Percentiles rank a stretch among this genome's conserved stretches.
Evolutionary conservation across 2,888 invertebrate species (phyloP).

Genomic region (Macaria notata): DNA sequence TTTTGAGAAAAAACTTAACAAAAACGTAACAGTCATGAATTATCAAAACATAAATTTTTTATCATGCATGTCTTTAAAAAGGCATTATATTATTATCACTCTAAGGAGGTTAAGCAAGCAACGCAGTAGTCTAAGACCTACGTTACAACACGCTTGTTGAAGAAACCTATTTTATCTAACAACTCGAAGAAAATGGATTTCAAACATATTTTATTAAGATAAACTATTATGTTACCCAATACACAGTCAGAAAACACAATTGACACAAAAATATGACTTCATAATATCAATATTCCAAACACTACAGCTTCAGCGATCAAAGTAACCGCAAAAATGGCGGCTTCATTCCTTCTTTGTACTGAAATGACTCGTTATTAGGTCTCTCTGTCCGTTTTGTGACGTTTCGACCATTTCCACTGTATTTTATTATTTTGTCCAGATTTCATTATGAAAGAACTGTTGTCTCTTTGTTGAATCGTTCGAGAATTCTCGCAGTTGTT

Average conservation of each 20-base stretch:
- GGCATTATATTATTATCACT: too few species aligned
- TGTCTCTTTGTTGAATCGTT: constrained; percentile 15
- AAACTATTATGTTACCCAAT: neutral
- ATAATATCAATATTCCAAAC: constrained; percentile 1
- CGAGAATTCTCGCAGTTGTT: constrained; percentile 12
- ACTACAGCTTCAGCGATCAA: too few species aligned
- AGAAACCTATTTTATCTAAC: too few species aligned
- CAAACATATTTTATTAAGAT: neutral
- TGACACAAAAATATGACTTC: constrained; percentile 9
- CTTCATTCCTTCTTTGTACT: constrained; percentile 19
- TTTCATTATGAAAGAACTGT: constrained; percentile 18
- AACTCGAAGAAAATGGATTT: too few species aligned
- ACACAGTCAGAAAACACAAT: constrained; percentile 1
- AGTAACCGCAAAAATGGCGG: constrained; percentile 6
- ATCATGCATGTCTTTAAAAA: too few species aligned
- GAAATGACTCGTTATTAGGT: constrained; percentile 3
- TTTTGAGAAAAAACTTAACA: too few species aligned
- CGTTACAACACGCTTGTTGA: too few species aligned
- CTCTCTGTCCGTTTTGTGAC: constrained; percentile 16
- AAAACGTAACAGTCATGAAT: too few species aligned
- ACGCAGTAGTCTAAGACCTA: too few species aligned
- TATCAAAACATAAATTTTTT: too few species aligned
- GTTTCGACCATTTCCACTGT: constrained; percentile 14
- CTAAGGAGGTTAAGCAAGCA: too few species aligned
- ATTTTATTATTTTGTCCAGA: constrained; percentile 23